Evolutionary conservation across 2,888 invertebrate genomes (phyloP).

Genomic region (Noctua comes): DNA sequence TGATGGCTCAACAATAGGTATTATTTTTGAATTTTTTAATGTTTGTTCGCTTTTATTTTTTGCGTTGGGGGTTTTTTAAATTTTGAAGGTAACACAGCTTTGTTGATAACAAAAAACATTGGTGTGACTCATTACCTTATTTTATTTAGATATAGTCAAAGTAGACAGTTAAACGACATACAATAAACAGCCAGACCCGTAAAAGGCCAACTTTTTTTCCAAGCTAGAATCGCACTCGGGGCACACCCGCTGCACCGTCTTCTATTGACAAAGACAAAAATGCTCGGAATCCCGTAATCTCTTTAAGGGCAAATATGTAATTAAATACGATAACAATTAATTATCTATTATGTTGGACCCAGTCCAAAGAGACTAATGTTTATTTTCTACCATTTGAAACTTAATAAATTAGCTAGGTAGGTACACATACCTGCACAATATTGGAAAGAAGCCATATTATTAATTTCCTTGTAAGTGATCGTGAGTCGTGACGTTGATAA

Average conservation of each 20-base stretch:
- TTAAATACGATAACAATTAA: constrained; percentile 12
- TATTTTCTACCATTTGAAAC: constrained; percentile 33
- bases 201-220: background rate
- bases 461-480: constrained; percentile 31
- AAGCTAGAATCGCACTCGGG: background rate
- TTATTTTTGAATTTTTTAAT: too few species aligned
- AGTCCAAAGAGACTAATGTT: constrained; percentile 31
- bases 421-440: constrained; percentile 14
- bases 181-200: background rate
- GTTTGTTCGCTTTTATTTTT: too few species aligned
- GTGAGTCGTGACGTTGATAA: constrained; percentile 26
- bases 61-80: too few species aligned
- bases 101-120: too few species aligned
- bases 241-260: too few species aligned
- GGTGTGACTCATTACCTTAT: background rate
- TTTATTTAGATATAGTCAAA: background rate
- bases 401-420: constrained; percentile 32
- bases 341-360: constrained; percentile 31
- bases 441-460: constrained; percentile 51
- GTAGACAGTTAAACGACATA: too few species aligned
- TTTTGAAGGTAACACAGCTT: too few species aligned
- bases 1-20: too few species aligned
- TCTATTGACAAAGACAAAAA: background rate
- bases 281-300: background rate
- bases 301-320: constrained; percentile 13